Conservation (phyloP, 2,888 invertebrate genomes). For the Sepiola atlantica region DNA sequence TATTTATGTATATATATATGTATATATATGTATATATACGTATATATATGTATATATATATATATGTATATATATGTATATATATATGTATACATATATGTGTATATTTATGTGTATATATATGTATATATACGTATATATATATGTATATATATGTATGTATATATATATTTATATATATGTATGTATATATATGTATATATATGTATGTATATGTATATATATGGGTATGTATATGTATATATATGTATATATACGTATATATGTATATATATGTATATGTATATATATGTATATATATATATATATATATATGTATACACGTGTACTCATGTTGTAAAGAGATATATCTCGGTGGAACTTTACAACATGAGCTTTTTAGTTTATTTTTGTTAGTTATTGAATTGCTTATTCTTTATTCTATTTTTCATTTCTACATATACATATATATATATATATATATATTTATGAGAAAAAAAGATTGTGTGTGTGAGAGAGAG, state of each 20-base stretch:
- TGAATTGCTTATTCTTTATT: no score
- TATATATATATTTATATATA: not conserved
- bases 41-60: no score
- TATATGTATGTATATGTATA: not conserved
- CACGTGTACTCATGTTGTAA: not conserved
- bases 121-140: not conserved
- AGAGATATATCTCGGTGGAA: not conserved
- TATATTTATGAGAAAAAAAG: no score
- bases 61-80: no score
- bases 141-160: not conserved
- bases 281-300: not conserved
- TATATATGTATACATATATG: not conserved
- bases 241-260: not conserved
- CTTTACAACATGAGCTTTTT: no score
- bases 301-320: not conserved
- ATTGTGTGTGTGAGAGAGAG: no score
- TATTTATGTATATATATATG: not conserved
- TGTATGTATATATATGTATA: not conserved
- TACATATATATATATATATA: no score
- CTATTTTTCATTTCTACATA: no score
- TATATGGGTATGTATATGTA: not conserved
- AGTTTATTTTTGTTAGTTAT: no score
- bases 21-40: not conserved
- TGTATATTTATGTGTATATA: not conserved
- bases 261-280: not conserved